Base-by-base conservation (phyloP, 2,113 vertebrate genomes). In the Ibidorhyncha struthersii region DNA sequence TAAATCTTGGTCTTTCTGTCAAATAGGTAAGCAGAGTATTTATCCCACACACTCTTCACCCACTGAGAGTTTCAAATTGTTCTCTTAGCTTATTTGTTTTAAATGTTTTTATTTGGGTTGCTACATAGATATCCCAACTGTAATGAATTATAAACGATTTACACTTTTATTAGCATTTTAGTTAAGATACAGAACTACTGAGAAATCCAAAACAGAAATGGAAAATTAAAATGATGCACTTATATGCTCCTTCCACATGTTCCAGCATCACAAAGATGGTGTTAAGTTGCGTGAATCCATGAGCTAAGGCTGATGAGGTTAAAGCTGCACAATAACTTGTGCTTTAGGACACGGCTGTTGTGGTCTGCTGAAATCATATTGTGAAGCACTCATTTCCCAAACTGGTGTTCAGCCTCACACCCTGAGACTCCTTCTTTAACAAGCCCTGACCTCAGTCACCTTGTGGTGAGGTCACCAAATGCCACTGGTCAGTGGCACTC, bases 381-480 rank as follows among this genome's bases (percentile, higher is more conserved):
- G 12, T 16, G 47, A 66, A 91, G 61, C 27, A 52, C 62, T 86
- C 59, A 73, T 52, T 86, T 91, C 73, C 87, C 92, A 89, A 91
- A 71, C 34, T 34, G 53, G 56, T 56, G 53, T 81, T 94, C 76
- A 92, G 65, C n/a, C 56, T 62, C 87, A 82, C 50, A 71, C n/a
- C 58, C 77, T 6, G 26, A 8, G 29, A 47, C 49, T 91, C 72
- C 62, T 71, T 47, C 82, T 69, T 77, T 41, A 93, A 76, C 70
- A 55, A 70, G 62, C 52, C 47, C 36, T 41, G 83, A 89, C 45
- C 63, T 62, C 19, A 5, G 58, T 82, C 82, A 94, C 91, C 86
- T 65, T 59, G 49, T 16, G 50, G 61, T 91, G 94, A 96, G 30
- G 69, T 92, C 89, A 96, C 49, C 74, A 72, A 69, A 92, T 73